Conservation (phyloP, 2,888 invertebrate species). For the Drosophila subsilvestris region DNA sequence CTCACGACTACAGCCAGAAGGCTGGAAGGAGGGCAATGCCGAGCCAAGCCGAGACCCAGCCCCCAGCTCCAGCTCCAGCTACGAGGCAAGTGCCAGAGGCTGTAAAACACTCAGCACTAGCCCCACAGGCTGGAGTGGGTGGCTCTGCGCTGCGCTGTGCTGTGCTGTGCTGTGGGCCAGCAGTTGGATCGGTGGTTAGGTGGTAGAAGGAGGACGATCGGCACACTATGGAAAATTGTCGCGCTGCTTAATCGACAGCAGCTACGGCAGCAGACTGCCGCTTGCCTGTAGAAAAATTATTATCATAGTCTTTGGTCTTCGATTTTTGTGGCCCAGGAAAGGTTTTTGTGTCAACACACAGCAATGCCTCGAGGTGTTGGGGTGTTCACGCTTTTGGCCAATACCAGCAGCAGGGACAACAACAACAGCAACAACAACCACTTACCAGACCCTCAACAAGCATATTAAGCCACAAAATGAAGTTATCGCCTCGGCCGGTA, state of each 20-base stretch:
- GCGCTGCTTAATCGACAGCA: slow-evolving; percentile 77
- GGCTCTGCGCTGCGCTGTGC: slow-evolving; percentile 39
- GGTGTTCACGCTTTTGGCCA: slow-evolving; percentile 76
- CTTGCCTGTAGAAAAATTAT: slow-evolving; percentile 71
- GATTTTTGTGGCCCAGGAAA: slow-evolving; percentile 55
- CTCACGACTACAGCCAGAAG: slow-evolving; percentile 65
- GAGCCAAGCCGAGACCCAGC: slow-evolving; percentile 1
- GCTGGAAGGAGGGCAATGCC: slow-evolving; percentile 16
- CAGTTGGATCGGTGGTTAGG: slow-evolving; percentile 28
- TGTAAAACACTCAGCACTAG: slow-evolving; percentile 74
- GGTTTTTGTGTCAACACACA: slow-evolving; percentile 74
- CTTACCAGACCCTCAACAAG: slow-evolving; percentile 77
- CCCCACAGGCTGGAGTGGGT: slow-evolving; percentile 59
- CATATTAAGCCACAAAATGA: slow-evolving; percentile 79
- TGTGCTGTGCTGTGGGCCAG: no score
- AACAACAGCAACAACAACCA: slow-evolving; percentile 62
- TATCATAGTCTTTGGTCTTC: slow-evolving; percentile 63
- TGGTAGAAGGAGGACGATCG: slow-evolving; percentile 33
- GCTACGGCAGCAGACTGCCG: slow-evolving; percentile 12
- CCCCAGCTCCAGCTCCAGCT: slow-evolving; percentile 16
- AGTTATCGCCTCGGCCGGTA: slow-evolving; percentile 71
- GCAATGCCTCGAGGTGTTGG: slow-evolving; percentile 76
- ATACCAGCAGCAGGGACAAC: slow-evolving; percentile 1
- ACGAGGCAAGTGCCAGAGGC: slow-evolving; percentile 75
- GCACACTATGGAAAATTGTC: slow-evolving; percentile 76